Evolutionary conservation across 2,797 vertebrate species (phyloP).

Genomic region (Protosalanx chinensis): DNA sequence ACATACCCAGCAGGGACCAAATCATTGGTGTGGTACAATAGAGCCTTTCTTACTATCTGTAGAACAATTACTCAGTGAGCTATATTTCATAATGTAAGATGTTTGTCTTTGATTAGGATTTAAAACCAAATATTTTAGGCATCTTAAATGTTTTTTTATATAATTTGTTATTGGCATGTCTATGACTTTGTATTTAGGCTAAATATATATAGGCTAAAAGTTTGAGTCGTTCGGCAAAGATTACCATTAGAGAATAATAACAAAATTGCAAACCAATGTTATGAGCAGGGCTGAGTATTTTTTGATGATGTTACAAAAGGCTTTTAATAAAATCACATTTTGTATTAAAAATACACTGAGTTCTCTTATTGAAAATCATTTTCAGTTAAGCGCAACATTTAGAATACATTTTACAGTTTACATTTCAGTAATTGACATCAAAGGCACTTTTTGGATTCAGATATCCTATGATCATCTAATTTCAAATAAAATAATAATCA

Average conservation of each 20-base stretch:
- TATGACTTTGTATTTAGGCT: not conserved
- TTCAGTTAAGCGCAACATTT: not conserved
- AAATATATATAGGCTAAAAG: not conserved
- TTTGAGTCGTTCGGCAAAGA: not conserved
- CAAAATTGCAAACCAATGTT: not conserved
- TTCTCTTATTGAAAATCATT: not conserved
- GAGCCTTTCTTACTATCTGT: not conserved
- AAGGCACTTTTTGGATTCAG: not conserved
- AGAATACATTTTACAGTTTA: conserved; percentile 16
- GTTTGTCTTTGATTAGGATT: not conserved
- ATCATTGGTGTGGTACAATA: too few species aligned
- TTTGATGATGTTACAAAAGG: not conserved
- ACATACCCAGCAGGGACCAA: conserved; percentile 14
- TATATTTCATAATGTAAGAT: not conserved
- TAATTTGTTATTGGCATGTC: not conserved
- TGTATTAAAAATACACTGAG: not conserved
- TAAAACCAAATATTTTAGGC: too few species aligned
- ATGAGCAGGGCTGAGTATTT: not conserved
- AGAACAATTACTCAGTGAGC: not conserved
- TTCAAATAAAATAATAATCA: not conserved
- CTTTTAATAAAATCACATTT: conserved; percentile 7
- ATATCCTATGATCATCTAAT: not conserved
- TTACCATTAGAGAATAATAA: not conserved
- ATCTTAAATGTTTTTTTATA: not conserved
- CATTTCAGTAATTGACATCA: not conserved